Base-by-base conservation (phyloP, 2,113 vertebrate species). In the Colossoma macropomum region DNA sequence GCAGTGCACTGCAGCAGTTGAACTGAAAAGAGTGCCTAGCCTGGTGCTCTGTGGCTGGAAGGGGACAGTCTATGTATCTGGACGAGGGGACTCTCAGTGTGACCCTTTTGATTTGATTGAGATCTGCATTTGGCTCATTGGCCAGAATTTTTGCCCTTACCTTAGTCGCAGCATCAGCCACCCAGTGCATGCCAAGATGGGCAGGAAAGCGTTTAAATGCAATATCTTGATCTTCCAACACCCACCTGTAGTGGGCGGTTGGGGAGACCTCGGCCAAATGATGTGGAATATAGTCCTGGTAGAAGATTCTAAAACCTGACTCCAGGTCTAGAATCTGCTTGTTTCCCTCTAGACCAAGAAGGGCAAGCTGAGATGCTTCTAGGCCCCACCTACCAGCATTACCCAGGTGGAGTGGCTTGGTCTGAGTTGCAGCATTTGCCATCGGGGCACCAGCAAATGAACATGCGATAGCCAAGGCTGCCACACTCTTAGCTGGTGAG, bases 1-100 rank as follows among this genome's bases (percentile, higher is more conserved):
- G 90, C 83, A 98, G 88, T 13, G 92, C 91, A 0, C 95, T 91
- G 84, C 96, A 96, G 27, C 95, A 96, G 0, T 94, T 96, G 56
- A 97, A 98, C 91, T 99, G 97, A 76, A 98, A 97, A 0, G 97
- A 98, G 86, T 98, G 97, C 34, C 96, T 94, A 82, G 97, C 97
- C 89, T 98, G 96, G 0, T 98, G 97, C 82, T 98, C 96, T 0
- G 95, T 95, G 63, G 38, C 65, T 0, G 97, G 97, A 16, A 92
- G 92, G 54, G 96, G 93, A 48, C 97, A 94, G 86, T 97, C 90
- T 3, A 98, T 91, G 0, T 98, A 98, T 56, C 90, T 94, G 63
- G 96, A 95, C 0, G 94, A 91, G 10, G 97, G 97, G 41, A 98
- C 92, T 88, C 89, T 89, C 6, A 98, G 94, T 32, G 91, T 88